Percentiles rank a stretch among this genome's conserved stretches.
These are phyloP conservation scores for Hirudo medicinalis DNA, from an alignment of 1,140 invertebrate genomes.

Conservation along the genomic window DNA sequence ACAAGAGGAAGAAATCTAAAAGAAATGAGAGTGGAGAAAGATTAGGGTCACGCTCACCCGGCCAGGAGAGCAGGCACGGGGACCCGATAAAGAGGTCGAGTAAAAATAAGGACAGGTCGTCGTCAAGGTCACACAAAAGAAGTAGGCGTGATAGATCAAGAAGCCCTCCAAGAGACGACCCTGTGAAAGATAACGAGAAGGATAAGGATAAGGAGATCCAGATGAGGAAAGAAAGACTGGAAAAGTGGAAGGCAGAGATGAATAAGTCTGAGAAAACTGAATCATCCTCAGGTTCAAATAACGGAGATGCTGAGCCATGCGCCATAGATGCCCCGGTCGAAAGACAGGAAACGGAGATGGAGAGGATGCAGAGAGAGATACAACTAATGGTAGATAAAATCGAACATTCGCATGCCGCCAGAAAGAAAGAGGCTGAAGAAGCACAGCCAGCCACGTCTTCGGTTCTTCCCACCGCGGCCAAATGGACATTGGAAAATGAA, in stretches of 20 bases:
- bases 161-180: not conserved
- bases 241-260: slow-evolving; percentile 74
- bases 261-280: slow-evolving; percentile 41
- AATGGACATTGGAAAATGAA: slow-evolving; percentile 65
- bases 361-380: slow-evolving; percentile 76
- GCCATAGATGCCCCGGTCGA: no score
- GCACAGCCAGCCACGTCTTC: slow-evolving; percentile 27
- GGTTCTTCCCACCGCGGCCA: slow-evolving; percentile 37
- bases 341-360: slow-evolving; percentile 51
- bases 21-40: no score
- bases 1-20: no score
- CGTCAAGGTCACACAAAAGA: not conserved
- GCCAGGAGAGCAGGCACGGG: no score
- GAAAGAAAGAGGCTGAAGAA: slow-evolving; percentile 49
- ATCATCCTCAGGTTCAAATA: no score
- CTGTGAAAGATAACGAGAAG: slow-evolving; percentile 55
- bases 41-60: no score
- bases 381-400: slow-evolving; percentile 83
- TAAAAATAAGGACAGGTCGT: not conserved
- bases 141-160: not conserved
- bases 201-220: slow-evolving; percentile 93
- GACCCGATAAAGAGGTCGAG: no score
- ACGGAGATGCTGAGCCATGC: no score
- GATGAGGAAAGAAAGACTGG: slow-evolving; percentile 79
- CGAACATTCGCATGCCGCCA: slow-evolving; percentile 75